Evolutionary conservation across 2,113 vertebrate genomes (phyloP), one percentile per base, ranked within the genome.

Genomic region (Burhinus bistriatus): DNA sequence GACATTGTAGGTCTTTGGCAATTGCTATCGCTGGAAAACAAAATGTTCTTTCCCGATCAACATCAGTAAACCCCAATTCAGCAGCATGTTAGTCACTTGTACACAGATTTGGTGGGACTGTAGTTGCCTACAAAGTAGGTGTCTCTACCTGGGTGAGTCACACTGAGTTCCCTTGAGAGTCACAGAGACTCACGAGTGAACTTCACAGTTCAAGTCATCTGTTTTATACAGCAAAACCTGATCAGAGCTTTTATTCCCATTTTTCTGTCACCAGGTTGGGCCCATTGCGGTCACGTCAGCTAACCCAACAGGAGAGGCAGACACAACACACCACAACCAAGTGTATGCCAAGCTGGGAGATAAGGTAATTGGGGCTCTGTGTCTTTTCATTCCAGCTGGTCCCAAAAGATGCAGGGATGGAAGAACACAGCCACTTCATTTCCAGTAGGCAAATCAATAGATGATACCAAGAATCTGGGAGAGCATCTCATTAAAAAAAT

Each of bases 271-370:
- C 54, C 88, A 99, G 99, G 99, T 99, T 80, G 99, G 99, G 22
- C 99, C 99, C 55, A 98, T 99, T 9, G 98, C 98, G 68, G 99
- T 99, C 64, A 99, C 99, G 2, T 99, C 99, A 85, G 99, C 99
- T 71, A 99, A 99, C 95, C 99, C 99, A 2, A 99, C 99, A 4
- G 99, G 99, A 64, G 99, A 99, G 95, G 99, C 99, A 34, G 99
- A 99, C 95, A 99, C 99, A 3, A 99, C 99, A 13, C 99, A 99
- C 93, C 99, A 99, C 97, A 99, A 99, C 93, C 99, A 99, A 57
- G 99, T 99, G 76, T 99, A 98, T 13, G 98, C 99, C 92, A 99
- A 99, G 91, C 97, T 99, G 61, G 99, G 99, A 49, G 92, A 99
- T 45, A 98, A 99, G 98, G 99, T 99, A 96, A 96, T 4, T 11